phyloP scores from a whole-genome alignment of 2,113 vertebrate species.

The Thoracochromis brauschi region DNA sequence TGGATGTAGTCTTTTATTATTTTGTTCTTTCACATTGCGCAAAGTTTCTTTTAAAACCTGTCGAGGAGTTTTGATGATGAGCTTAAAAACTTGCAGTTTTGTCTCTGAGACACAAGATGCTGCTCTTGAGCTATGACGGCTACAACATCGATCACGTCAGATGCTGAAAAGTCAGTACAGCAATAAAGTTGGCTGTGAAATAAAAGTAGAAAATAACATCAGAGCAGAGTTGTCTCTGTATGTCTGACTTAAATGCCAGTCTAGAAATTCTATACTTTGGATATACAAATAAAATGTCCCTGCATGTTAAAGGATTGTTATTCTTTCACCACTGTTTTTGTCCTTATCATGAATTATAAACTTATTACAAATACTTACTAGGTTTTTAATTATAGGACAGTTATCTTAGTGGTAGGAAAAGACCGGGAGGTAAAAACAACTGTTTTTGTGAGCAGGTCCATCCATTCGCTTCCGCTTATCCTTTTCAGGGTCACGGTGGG shows the following conservation, averaged over 20 bases:
- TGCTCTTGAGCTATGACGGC: constrained; percentile 44
- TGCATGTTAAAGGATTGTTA: neutral
- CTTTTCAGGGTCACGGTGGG: neutral
- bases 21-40: neutral
- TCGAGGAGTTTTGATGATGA: neutral
- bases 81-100: constrained; percentile 19
- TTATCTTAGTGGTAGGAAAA: neutral
- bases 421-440: fast-evolving
- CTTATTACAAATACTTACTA: neutral
- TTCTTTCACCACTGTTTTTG: neutral
- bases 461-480: fast-evolving
- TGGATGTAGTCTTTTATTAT: neutral
- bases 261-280: neutral
- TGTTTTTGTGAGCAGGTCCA: neutral
- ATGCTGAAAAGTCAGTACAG: neutral
- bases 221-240: neutral
- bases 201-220: neutral
- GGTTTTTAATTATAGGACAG: neutral
- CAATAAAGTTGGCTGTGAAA: neutral
- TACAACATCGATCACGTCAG: neutral
- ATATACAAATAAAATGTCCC: neutral
- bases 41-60: neutral
- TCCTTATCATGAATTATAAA: neutral
- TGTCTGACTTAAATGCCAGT: neutral
- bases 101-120: constrained; percentile 54